Conservation (phyloP, 1,140 invertebrate genomes). For the Apis dorsata region DNA sequence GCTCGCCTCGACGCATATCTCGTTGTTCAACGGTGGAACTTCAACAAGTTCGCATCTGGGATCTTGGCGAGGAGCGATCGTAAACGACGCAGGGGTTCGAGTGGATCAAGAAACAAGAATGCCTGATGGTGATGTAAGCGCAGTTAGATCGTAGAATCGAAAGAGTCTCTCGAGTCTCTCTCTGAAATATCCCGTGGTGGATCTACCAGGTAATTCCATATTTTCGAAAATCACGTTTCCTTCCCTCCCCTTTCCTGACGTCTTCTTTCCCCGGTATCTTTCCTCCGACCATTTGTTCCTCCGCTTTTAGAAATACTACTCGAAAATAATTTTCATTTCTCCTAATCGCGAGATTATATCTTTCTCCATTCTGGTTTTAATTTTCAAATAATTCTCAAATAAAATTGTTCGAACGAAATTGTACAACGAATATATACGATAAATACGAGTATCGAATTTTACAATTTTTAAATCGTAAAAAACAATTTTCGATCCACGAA, state of each 20-base stretch:
- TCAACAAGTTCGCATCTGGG: neutral
- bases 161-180: neutral
- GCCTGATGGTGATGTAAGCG: constrained; percentile 13
- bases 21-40: neutral
- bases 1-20: neutral
- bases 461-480: too few relatives aligned
- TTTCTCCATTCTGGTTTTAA: too few relatives aligned
- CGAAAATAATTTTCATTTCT: too few relatives aligned
- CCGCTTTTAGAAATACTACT: too few relatives aligned
- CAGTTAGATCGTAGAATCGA: constrained; percentile 3
- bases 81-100: constrained; percentile 29
- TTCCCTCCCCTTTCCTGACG: neutral
- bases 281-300: too few relatives aligned
- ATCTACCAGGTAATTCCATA: neutral
- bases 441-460: too few relatives aligned
- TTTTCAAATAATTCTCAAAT: too few relatives aligned
- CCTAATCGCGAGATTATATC: too few relatives aligned
- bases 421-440: too few relatives aligned
- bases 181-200: neutral
- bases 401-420: too few relatives aligned
- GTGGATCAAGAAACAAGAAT: neutral
- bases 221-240: neutral
- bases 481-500: too few relatives aligned
- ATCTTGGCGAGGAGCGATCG: constrained; percentile 2
- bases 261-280: neutral